Base-by-base conservation (phyloP, 2,888 invertebrate genomes). In the Drosophila parthenogenetica region DNA sequence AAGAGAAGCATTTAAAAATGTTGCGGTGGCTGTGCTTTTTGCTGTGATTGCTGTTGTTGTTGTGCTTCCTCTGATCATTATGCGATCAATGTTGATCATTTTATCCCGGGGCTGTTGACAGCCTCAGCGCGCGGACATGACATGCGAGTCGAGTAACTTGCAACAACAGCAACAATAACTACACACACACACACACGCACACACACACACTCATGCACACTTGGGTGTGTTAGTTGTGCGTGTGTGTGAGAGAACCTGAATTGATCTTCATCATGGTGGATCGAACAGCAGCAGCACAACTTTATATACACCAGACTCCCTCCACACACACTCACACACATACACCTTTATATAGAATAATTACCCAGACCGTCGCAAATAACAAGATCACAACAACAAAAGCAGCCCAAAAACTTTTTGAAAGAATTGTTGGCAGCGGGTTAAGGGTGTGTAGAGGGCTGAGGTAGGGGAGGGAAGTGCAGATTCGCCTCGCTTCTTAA, bases 41-140 rank as follows among this genome's bases (percentile, higher is more conserved):
- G 29, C 46, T 46, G 25, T 46, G 25, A n/a, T 54, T 62, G 58
- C 25, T 16, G 57, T 46, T 73, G 57, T 54, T 62, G 61, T 39
- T 73, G 57, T 25, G 62, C 58, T 57, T 42, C 40, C 67, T 61
- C 51, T 73, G 90, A 89, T 90, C 90, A 90, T 90, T 90, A 90
- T 91, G 90, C 84, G 90, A 91, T 90, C 90, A 91, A 90, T 87
- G 88, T 90, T 90, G 90, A 90, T 90, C 90, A 90, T 90, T 90
- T 90, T 90, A 90, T 90, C 91, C 90, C 83, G 81, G 71, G 91
- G 90, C 90, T 90, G 90, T 90, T 90, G 90, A 90, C 90, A 90
- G 90, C 88, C 91, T 83, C 89, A 90, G 87, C 88, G 90, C 86
- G 85, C 89, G 89, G 87, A 90, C 90, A 90, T 90, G 90, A 90